Conservation (phyloP, 2,888 invertebrate genomes). For the Hypolimnas misippus region DNA sequence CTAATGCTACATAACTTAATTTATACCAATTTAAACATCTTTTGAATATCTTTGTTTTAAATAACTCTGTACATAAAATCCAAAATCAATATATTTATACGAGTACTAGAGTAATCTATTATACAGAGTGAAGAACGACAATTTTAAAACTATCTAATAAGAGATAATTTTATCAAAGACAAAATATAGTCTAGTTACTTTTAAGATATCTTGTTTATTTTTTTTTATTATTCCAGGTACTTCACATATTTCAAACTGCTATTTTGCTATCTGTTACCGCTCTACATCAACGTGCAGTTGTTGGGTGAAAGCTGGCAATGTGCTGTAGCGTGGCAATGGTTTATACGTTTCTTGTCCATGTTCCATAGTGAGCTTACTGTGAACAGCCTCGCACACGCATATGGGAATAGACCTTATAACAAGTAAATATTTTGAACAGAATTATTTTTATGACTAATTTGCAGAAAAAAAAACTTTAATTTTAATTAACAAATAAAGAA, state of each 20-base stretch:
- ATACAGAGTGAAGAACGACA: too few relatives aligned
- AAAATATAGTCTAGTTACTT: too few relatives aligned
- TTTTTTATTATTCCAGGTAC: conserved; percentile 70
- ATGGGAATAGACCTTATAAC: conserved; percentile 83
- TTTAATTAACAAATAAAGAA: too few relatives aligned
- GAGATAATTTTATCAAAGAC: too few relatives aligned
- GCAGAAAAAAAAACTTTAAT: not conserved
- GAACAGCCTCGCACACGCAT: conserved; percentile 93
- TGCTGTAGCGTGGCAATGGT: conserved; percentile 88
- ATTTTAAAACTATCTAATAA: too few relatives aligned
- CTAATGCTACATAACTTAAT: too few relatives aligned
- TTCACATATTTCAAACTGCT: conserved; percentile 87
- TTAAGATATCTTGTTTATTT: not conserved
- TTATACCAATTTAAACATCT: too few relatives aligned
- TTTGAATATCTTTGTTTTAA: too few relatives aligned
- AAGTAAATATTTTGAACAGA: conserved; percentile 57
- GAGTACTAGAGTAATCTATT: too few relatives aligned
- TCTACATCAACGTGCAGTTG: conserved; percentile 86
- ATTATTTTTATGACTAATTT: not conserved
- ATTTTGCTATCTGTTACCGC: conserved; percentile 90
- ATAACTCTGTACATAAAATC: too few relatives aligned
- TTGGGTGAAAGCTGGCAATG: conserved; percentile 89
- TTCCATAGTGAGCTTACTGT: conserved; percentile 95
- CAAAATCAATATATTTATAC: too few relatives aligned
- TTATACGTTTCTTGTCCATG: conserved; percentile 89